Conservation (phyloP, 2,113 vertebrate genomes). For the Onychostruthus taczanowskii region DNA sequence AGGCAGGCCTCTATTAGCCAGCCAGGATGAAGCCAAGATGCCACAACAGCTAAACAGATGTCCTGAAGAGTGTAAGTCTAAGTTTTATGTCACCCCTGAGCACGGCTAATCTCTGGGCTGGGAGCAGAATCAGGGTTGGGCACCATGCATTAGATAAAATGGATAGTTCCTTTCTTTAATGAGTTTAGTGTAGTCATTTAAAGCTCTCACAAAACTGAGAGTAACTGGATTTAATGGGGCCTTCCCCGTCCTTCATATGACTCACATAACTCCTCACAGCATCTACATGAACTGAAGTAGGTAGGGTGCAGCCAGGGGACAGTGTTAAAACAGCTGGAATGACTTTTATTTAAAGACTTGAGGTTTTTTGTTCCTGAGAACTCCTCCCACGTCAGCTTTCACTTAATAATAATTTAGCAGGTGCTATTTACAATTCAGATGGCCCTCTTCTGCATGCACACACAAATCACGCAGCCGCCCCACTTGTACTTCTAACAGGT, state of each 20-base stretch:
- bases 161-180: constrained; percentile 42
- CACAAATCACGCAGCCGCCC: not conserved
- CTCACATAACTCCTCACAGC: not conserved
- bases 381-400: constrained; percentile 28
- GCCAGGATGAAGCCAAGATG: not conserved
- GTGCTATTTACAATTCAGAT: constrained; percentile 50
- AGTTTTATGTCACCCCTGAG: not conserved
- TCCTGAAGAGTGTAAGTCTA: not conserved
- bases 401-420: constrained; percentile 45
- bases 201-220: constrained; percentile 25
- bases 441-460: not conserved
- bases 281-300: not conserved
- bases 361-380: not conserved
- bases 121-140: constrained; percentile 8
- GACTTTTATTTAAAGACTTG: constrained; percentile 33
- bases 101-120: accelerated
- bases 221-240: constrained; percentile 46
- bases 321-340: constrained; percentile 1
- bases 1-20: not conserved
- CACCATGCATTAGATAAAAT: constrained; percentile 20
- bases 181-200: constrained; percentile 30
- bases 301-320: not conserved
- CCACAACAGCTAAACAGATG: not conserved
- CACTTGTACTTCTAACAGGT: not conserved
- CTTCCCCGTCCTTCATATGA: constrained; percentile 34